These are phyloP conservation scores for Labrus mixtus DNA, from an alignment of 2,113 vertebrate genomes.

Conservation along the genomic window DNA sequence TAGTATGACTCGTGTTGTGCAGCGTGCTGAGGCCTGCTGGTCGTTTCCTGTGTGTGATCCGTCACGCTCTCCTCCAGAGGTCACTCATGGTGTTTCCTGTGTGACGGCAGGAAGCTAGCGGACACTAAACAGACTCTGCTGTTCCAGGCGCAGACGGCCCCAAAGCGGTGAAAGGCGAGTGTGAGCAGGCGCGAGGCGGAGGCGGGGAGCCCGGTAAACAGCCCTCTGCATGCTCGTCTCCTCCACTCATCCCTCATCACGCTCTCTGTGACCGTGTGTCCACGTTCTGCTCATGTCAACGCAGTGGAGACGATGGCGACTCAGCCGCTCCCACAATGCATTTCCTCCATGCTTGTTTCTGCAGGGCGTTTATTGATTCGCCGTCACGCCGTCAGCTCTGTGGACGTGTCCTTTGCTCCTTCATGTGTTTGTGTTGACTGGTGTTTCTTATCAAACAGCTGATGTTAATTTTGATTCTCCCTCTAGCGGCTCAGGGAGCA, in stretches of 20 bases:
- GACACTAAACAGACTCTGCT: constrained; percentile 41
- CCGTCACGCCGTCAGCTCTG: not conserved
- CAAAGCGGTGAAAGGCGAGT: constrained; percentile 87
- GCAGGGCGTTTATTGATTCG: not conserved
- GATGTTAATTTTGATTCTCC: not conserved
- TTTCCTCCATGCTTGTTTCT: constrained; percentile 20
- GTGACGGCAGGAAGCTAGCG: constrained; percentile 10
- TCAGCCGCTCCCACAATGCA: constrained; percentile 1
- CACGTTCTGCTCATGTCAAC: constrained; percentile 48
- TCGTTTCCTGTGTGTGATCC: constrained; percentile 1
- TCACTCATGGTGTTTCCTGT: constrained; percentile 17
- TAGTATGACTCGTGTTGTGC: no score
- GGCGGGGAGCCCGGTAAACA: constrained; percentile 83
- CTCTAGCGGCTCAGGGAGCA: constrained; percentile 69
- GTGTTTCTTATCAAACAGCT: not conserved
- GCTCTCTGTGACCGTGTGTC: constrained; percentile 7
- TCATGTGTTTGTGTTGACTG: no score
- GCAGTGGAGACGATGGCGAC: not conserved
- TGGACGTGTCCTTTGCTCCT: constrained; percentile 11
- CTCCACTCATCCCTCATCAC: not conserved
- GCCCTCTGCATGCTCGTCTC: constrained; percentile 49
- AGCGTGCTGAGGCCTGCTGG: no score
- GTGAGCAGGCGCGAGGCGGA: constrained; percentile 87
- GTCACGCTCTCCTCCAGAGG: constrained; percentile 31
- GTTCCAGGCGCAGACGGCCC: constrained; percentile 86